Conservation (phyloP, 2,888 invertebrate species). For the Clivina fossor region DNA sequence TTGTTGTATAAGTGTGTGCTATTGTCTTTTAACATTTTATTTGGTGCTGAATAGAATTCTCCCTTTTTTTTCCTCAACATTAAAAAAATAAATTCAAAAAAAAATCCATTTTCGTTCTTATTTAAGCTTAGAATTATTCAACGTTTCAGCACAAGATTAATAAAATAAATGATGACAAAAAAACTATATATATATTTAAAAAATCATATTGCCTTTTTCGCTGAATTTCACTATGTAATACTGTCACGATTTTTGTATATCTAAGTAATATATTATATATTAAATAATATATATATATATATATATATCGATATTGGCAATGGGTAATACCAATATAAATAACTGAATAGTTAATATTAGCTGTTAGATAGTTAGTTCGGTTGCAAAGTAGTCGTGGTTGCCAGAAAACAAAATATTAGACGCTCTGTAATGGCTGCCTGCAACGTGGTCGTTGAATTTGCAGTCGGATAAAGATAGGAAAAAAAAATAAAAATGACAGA, state of each 20-base stretch:
- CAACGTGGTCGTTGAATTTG: neutral
- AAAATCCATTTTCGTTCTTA: too few species aligned
- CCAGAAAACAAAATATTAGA: neutral
- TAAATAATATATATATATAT: constrained; percentile 28
- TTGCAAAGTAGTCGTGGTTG: constrained; percentile 25
- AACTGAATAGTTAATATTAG: constrained; percentile 26
- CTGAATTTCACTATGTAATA: constrained; percentile 22
- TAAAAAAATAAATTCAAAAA: constrained; percentile 20
- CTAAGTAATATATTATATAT: too few species aligned
- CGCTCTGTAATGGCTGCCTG: too few species aligned
- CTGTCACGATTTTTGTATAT: constrained; percentile 32
- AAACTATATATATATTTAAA: neutral
- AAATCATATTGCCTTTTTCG: constrained; percentile 23
- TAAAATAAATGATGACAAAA: neutral
- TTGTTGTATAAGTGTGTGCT: constrained; percentile 18
- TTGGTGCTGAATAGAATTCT: too few species aligned
- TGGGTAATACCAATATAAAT: constrained; percentile 33
- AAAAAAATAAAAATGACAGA: neutral
- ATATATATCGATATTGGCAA: constrained; percentile 31
- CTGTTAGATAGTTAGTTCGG: constrained; percentile 11
- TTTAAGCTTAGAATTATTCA: constrained; percentile 19
- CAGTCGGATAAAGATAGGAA: neutral
- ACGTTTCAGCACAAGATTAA: constrained; percentile 1
- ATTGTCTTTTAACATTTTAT: constrained; percentile 1
- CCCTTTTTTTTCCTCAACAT: too few species aligned